Evolutionary conservation across 2,888 invertebrate genomes (phyloP), one percentile per base, ranked within the genome.

Genomic region (Agonopterix arenella): DNA sequence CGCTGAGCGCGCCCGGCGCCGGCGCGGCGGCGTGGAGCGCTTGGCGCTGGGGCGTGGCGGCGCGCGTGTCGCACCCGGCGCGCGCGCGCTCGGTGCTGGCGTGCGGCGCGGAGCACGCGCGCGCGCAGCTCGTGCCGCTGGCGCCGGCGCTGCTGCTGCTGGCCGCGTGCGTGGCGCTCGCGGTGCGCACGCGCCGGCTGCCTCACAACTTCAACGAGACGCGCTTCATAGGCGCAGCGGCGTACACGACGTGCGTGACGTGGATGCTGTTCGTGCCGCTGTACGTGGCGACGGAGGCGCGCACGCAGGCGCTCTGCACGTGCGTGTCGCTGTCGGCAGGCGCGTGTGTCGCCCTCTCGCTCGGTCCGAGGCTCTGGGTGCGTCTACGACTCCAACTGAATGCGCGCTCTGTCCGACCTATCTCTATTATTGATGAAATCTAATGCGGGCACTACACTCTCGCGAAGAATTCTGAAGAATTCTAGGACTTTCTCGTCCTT

Each of bases 171-270:
- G 95, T 95, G 2, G 80, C 93, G 38, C 94, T 95, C 70, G 95
- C 95, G n/a, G 83, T 94, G 45, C 93, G 93, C 70, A 94, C 94
- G 0, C 84, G 96, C 42, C 94, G 95, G 67, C 90, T 96, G 13
- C 95, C 95, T 0, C 95, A 94, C 75, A 95, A 95, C 77, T 95
- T 95, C 76, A 96, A 95, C 84, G 95, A 94, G 70, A 91, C 92
- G 1, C 91, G 92, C 64, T 92, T 92, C 68, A 94, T 94, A 57
- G 94, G 51, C 48, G 95, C 95, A 68, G 93, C 95, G 18, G 95
- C 95, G 93, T 95, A 94, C 80, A 93, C 94, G 0, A 94, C 94
- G 0, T 92, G 93, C 74, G 93, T 94, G 44, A 93, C 94, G 53
- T 95, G 95, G 95, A 84, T 93, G 40, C 95, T 95, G 10, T 95